Evolutionary conservation across 2,797 vertebrate genomes (phyloP).

Genomic region (Tokudaia tokunoshimensis): DNA sequence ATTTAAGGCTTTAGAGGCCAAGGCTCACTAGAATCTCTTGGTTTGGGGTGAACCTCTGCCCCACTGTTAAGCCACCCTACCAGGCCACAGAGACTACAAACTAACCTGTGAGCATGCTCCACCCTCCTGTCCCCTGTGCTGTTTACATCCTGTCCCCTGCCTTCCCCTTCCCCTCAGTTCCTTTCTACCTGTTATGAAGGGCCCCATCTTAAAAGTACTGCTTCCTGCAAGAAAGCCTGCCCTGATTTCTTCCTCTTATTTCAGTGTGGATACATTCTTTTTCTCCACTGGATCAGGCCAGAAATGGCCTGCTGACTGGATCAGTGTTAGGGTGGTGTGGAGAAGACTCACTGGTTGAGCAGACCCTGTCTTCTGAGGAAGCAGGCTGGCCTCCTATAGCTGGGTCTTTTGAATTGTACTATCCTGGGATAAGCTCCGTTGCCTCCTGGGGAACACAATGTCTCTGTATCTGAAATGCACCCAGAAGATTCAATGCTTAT

Average conservation of each 20-base stretch:
- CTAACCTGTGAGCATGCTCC: neutral
- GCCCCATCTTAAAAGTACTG: neutral
- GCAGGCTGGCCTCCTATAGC: neutral
- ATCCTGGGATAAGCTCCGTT: neutral
- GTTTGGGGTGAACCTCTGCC: neutral
- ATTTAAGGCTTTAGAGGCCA: neutral
- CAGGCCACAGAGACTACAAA: rapidly evolving
- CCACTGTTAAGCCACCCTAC: neutral
- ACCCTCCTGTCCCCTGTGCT: no score
- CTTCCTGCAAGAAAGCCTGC: neutral
- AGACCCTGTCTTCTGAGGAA: neutral
- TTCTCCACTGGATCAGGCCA: neutral
- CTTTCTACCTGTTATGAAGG: neutral
- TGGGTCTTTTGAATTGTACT: neutral
- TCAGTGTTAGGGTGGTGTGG: neutral
- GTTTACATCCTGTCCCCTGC: neutral
- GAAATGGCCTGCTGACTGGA: neutral
- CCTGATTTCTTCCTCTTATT: neutral
- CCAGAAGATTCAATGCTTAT: rapidly evolving
- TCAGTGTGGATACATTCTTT: neutral
- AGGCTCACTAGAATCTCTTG: neutral
- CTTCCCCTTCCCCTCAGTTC: neutral
- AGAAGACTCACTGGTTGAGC: rapidly evolving
- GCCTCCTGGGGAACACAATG: neutral
- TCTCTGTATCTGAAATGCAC: neutral